Conservation (phyloP, 2,888 invertebrate genomes). For the Athetis lepigone region DNA sequence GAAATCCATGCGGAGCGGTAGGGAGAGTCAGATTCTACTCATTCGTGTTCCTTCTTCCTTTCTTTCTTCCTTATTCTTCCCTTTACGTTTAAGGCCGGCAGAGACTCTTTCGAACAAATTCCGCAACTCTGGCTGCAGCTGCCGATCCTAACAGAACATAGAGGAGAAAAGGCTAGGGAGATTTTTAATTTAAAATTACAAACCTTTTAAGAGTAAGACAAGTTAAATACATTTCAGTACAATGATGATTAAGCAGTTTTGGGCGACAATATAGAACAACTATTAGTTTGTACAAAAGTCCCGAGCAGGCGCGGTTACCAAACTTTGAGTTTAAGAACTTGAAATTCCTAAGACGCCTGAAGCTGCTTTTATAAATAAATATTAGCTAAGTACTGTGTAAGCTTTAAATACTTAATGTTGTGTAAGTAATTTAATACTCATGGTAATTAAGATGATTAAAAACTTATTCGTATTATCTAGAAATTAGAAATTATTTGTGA, state of each 20-base stretch:
- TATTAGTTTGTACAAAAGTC: conserved; percentile 42
- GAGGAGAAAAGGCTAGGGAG: too few species aligned
- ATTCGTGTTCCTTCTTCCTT: too few species aligned
- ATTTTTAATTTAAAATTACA: too few species aligned
- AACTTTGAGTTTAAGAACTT: conserved; percentile 50
- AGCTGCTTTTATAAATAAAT: conserved; percentile 50
- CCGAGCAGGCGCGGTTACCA: conserved; percentile 22
- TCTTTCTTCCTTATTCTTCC: too few species aligned
- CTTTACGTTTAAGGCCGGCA: too few species aligned
- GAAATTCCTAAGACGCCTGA: conserved; percentile 43
- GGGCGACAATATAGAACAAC: conserved; percentile 36
- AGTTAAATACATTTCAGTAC: conserved; percentile 34
- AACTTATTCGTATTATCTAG: conserved; percentile 4
- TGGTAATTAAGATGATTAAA: conserved; percentile 13
- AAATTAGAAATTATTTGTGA: not conserved
- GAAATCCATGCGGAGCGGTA: too few species aligned
- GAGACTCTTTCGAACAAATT: too few species aligned
- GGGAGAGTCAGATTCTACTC: too few species aligned
- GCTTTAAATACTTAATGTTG: conserved; percentile 29
- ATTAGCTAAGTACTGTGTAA: conserved; percentile 41
- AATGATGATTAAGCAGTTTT: conserved; percentile 33
- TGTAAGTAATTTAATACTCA: conserved; percentile 28
- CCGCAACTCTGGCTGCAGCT: too few species aligned
- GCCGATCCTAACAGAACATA: too few species aligned
- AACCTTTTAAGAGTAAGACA: not conserved